phyloP scores from a whole-genome alignment of 2,797 vertebrate species.

The Amphiprion clarkii region DNA sequence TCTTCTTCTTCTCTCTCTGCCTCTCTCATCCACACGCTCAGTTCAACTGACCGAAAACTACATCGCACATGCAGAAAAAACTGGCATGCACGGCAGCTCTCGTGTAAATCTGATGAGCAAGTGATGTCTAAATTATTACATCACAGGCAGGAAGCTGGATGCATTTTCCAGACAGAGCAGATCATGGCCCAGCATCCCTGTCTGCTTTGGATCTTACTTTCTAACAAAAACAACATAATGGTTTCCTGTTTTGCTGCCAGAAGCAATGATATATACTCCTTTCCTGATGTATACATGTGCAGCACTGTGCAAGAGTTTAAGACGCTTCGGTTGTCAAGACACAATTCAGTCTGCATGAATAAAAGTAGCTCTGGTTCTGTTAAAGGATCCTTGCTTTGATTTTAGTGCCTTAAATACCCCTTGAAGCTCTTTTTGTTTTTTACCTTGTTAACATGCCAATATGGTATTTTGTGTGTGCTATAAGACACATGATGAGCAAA shows the following conservation, averaged over 20 bases:
- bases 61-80: slow-evolving; percentile 25
- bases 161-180: neutral
- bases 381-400: no score
- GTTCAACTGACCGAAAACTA: slow-evolving; percentile 24
- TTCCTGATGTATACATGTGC: neutral
- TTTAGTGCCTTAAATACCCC: no score
- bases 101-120: slow-evolving; percentile 50
- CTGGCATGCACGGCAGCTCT: slow-evolving; percentile 40
- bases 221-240: neutral
- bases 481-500: no score
- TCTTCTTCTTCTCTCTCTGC: slow-evolving; percentile 19
- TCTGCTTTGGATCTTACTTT: no score
- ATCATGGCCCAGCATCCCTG: no score
- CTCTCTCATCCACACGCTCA: slow-evolving; percentile 13
- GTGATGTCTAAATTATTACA: slow-evolving; percentile 66
- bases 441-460: no score
- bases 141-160: slow-evolving; percentile 19
- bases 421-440: no score
- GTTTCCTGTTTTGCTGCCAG: slow-evolving; percentile 19
- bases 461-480: no score
- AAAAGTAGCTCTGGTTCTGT: no score
- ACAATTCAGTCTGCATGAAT: no score
- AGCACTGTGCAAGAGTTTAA: no score
- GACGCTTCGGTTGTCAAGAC: no score
- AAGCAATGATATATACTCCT: neutral